These are phyloP conservation scores for Mechanitis mazaeus DNA, from an alignment of 2,888 invertebrate genomes.

Conservation along the genomic window DNA sequence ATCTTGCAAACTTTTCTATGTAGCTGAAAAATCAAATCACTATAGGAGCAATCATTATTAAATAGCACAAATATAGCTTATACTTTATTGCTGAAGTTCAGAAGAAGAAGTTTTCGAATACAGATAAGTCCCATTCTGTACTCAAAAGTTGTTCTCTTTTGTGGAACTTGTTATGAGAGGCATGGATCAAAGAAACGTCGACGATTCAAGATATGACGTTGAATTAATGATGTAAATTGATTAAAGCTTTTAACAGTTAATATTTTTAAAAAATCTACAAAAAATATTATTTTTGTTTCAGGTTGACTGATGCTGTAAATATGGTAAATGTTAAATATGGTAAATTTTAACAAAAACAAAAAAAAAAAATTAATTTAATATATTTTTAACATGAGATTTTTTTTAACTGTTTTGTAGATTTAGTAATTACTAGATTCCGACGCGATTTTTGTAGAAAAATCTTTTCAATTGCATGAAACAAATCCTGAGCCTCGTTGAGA, in stretches of 20 bases:
- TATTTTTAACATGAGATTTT: neutral
- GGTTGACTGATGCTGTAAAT: neutral
- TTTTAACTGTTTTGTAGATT: no score
- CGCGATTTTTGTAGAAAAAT: neutral
- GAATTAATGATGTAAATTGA: no score
- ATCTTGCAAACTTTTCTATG: no score
- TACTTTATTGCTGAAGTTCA: neutral
- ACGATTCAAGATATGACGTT: neutral
- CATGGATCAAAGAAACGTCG: neutral
- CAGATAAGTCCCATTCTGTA: neutral
- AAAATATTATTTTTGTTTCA: neutral
- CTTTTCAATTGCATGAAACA: conserved; percentile 7
- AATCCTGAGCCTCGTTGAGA: conserved; percentile 18
- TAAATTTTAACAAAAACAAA: neutral
- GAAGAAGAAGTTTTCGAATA: neutral
- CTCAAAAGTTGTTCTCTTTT: neutral
- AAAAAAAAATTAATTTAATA: no score
- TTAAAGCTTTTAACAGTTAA: no score
- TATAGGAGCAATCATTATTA: neutral
- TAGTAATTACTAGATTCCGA: no score
- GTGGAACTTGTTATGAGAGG: conserved; percentile 1
- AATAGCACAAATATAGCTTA: neutral
- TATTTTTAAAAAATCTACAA: neutral
- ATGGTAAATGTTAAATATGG: neutral
- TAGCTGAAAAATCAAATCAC: neutral